Percentiles rank a stretch among this genome's conserved stretches.
phyloP scores from a whole-genome alignment of 2,888 invertebrate genomes.

The Melolontha melolontha region DNA sequence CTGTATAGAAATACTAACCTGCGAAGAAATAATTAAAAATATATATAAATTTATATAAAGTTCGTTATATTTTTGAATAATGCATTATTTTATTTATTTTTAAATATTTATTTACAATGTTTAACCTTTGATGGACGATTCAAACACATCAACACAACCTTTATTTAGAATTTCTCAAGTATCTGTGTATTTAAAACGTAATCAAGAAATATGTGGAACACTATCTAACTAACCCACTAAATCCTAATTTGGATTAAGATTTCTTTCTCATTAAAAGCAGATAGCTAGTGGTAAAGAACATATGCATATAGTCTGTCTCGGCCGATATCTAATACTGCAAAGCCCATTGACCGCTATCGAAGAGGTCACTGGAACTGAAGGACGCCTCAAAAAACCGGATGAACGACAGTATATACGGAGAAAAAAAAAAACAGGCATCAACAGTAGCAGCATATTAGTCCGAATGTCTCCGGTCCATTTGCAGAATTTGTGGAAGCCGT shows the following conservation, averaged over 20 bases:
- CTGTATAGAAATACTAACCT: no score
- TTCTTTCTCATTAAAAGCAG: constrained; percentile 10
- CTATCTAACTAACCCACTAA: constrained; percentile 5
- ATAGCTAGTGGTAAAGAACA: background rate
- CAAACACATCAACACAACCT: no score
- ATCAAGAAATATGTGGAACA: background rate
- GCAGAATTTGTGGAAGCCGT: constrained; percentile 23
- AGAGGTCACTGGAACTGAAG: constrained; percentile 35
- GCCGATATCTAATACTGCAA: constrained; percentile 14
- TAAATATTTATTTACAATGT: no score
- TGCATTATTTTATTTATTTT: no score
- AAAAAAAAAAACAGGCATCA: constrained; percentile 16
- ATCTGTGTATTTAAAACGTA: no score
- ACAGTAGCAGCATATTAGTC: constrained; percentile 16
- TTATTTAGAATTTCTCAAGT: no score
- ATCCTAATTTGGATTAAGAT: constrained; percentile 22
- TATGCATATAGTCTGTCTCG: constrained; percentile 9
- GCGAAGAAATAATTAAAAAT: no score
- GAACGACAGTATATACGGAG: constrained; percentile 15
- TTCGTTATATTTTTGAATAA: no score
- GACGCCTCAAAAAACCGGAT: constrained; percentile 33
- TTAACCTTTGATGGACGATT: no score
- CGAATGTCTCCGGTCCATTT: constrained; percentile 30
- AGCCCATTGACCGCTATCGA: constrained; percentile 35
- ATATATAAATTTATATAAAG: no score